phyloP scores from a whole-genome alignment of 1,140 invertebrate genomes.

The Neotoxoptera formosana region DNA sequence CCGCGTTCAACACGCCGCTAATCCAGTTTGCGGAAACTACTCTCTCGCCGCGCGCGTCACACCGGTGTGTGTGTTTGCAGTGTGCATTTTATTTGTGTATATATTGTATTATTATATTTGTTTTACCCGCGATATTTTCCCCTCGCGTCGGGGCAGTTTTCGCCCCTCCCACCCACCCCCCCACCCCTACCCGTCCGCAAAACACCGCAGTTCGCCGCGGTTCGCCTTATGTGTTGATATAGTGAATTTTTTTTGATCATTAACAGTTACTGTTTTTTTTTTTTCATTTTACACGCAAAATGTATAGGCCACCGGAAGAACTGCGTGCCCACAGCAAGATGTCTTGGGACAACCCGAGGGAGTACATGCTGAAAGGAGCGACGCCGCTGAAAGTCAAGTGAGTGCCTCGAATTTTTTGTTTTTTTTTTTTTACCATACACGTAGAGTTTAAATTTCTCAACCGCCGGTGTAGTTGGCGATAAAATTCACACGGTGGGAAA shows the following conservation, averaged over 20 bases:
- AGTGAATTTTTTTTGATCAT: neutral
- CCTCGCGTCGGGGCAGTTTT: neutral
- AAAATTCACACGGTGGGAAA: neutral
- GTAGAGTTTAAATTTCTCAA: neutral
- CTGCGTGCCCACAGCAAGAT: slow-evolving; percentile 14
- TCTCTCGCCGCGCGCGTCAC: slow-evolving; percentile 41
- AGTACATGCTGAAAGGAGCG: slow-evolving; percentile 53
- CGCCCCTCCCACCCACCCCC: neutral
- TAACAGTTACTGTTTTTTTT: neutral
- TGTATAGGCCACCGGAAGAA: slow-evolving; percentile 52
- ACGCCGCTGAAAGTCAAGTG: slow-evolving; percentile 54
- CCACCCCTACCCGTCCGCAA: no score
- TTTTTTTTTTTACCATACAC: neutral
- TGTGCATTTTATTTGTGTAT: neutral
- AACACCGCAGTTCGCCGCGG: neutral
- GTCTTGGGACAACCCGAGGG: slow-evolving; percentile 54
- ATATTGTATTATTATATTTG: neutral
- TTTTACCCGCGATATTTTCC: neutral
- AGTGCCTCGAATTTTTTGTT: neutral
- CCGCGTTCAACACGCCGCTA: slow-evolving; percentile 45
- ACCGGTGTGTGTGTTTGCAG: neutral
- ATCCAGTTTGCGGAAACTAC: slow-evolving; percentile 57
- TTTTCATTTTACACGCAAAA: neutral
- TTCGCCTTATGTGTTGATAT: neutral
- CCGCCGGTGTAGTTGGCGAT: neutral